Evolutionary conservation across 1,140 invertebrate species (phyloP), one percentile per base, ranked within the genome.

Genomic region (Heliothis subflexa): DNA sequence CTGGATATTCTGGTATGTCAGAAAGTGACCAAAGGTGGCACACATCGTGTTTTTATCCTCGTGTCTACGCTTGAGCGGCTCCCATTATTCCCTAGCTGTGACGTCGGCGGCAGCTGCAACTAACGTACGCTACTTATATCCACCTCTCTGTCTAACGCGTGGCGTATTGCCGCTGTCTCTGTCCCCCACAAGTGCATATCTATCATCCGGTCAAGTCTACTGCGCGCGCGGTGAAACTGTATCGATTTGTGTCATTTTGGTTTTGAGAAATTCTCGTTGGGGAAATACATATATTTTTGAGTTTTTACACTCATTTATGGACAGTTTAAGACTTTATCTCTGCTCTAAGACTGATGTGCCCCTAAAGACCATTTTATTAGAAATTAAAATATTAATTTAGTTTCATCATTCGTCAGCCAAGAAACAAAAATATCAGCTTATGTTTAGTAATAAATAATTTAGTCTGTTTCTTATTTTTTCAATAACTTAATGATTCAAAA

Each of bases 101-200:
- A 78, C 77, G 77, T 78, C 54, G 49, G 40, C 88, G 90, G 83
- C 91, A 92, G 91, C 91, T 93, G 91, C 91, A 89, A 78, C 89
- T 83, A 92, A 92, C 90, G 90, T 91, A 89, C 66, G 72, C 74
- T 78, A 82, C 83, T 79, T 83, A 50, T 78, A 47, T 73, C 21
- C 45, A 57, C 77, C 0, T 87, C 86, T 77, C 85, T 62, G 50
- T 87, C 85, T 84, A 62, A 66, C 88, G 66, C 57, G 21, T 62
- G 16, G 59, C 9, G 14, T 75, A 18, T 54, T 71, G 54, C 72
- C 78, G 47, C 59, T 78, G 47, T 93, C 90, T 86, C 87, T 79
- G 45, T 93, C 81, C 62, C 81, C 64, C 84, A 77, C 47, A 70
- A 72, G 59, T 75, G 83, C 81, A 84, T 88, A 85, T 88, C 85